Percentiles rank a stretch among this genome's conserved stretches.
Conservation (phyloP, 2,113 vertebrate genomes). For the Entelurus aequoreus region DNA sequence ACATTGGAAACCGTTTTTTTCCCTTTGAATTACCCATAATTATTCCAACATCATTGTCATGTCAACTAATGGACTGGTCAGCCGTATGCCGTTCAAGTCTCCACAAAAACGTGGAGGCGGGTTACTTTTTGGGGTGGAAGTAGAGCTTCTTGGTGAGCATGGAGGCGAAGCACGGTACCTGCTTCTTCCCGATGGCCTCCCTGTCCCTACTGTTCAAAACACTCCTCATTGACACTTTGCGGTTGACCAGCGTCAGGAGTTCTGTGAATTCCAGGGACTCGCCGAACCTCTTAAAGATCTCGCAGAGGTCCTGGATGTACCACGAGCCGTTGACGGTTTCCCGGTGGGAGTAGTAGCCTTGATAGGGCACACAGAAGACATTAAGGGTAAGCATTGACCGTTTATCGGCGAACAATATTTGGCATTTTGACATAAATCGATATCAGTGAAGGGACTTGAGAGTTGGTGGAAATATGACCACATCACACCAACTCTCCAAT, state of each 20-base stretch:
- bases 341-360: slow-evolving; percentile 93
- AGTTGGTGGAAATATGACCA: no score
- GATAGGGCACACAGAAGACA: slow-evolving; percentile 30
- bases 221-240: slow-evolving; percentile 82
- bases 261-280: slow-evolving; percentile 85
- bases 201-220: slow-evolving; percentile 66
- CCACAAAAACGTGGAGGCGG: not conserved
- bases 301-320: slow-evolving; percentile 94
- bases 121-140: slow-evolving; percentile 75
- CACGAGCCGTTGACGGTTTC: slow-evolving; percentile 87
- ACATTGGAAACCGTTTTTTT: no score
- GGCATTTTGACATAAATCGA: no score
- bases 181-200: slow-evolving; percentile 84
- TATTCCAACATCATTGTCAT: no score
- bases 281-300: slow-evolving; percentile 74
- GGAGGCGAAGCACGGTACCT: slow-evolving; percentile 93
- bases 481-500: no score
- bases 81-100: not conserved
- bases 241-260: slow-evolving; percentile 89
- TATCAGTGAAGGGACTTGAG: no score
- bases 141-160: slow-evolving; percentile 96
- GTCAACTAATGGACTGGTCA: no score
- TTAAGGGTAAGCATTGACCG: not conserved
- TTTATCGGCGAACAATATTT: no score
- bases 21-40: no score